phyloP scores from a whole-genome alignment of 2,113 vertebrate genomes.

The Indri indri region DNA sequence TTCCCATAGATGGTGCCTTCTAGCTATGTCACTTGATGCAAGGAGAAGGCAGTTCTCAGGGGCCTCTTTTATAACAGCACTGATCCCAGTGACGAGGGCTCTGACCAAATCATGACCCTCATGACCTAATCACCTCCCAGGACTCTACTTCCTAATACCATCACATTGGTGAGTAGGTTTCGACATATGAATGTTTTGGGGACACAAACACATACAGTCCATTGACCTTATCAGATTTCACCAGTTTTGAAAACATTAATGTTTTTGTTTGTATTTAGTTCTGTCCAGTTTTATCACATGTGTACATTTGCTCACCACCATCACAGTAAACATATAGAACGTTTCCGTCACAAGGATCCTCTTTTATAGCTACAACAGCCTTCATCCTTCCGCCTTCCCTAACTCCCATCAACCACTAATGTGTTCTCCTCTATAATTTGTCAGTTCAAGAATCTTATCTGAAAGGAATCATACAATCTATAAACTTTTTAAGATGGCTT shows the following conservation, averaged over 20 bases:
- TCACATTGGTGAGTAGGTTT: not conserved
- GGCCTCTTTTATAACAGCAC: not conserved
- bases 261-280: not conserved
- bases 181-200: not conserved
- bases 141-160: not conserved
- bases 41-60: too few relatives aligned
- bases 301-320: not conserved
- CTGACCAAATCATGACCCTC: not conserved
- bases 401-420: not conserved
- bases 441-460: not conserved
- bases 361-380: not conserved
- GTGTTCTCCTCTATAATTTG: not conserved
- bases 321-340: not conserved
- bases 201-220: not conserved
- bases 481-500: not conserved
- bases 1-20: not conserved
- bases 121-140: not conserved
- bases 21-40: not conserved
- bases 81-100: not conserved
- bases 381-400: rapidly evolving
- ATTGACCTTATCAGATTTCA: not conserved
- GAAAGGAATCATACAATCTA: not conserved
- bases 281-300: not conserved
- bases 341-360: not conserved
- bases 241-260: not conserved